A percentile compares a stretch with the other conserved stretches of the same genome.
phyloP scores from a whole-genome alignment of 2,888 invertebrate genomes.

The Hipparchia semele region DNA sequence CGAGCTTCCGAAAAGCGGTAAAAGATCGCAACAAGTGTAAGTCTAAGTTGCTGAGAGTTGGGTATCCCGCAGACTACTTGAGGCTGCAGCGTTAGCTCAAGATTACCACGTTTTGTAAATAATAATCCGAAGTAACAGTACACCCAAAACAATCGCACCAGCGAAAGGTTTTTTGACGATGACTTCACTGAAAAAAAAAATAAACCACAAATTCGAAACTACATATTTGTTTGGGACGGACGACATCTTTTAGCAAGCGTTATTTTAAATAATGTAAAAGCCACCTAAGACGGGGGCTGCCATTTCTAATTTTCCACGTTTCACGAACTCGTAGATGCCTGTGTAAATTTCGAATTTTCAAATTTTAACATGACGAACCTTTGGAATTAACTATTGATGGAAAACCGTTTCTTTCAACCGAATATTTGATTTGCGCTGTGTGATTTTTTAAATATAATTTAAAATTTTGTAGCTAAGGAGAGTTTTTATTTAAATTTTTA shows the following conservation, averaged over 20 bases:
- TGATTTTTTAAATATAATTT: not conserved
- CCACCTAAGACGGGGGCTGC: not conserved
- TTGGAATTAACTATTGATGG: conserved; percentile 33
- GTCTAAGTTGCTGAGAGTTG: no score
- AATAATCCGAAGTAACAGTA: no score
- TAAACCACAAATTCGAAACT: no score
- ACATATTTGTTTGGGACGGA: no score
- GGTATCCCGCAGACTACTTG: no score
- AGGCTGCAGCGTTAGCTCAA: no score
- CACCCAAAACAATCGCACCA: no score
- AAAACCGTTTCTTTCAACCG: conserved; percentile 30
- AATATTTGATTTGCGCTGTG: conserved; percentile 20
- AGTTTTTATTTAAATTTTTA: not conserved
- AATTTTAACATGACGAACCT: conserved; percentile 28
- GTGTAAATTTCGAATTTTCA: conserved; percentile 29
- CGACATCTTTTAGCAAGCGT: not conserved
- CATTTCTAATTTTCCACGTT: conserved; percentile 18
- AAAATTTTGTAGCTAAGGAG: not conserved
- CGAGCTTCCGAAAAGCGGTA: no score
- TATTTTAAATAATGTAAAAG: not conserved
- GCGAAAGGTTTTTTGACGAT: no score
- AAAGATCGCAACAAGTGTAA: no score
- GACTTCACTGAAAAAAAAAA: no score
- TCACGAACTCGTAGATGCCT: conserved; percentile 12
- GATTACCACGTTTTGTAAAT: no score